Base-by-base conservation (phyloP, 1,140 invertebrate species). In the Uloborus diversus region DNA sequence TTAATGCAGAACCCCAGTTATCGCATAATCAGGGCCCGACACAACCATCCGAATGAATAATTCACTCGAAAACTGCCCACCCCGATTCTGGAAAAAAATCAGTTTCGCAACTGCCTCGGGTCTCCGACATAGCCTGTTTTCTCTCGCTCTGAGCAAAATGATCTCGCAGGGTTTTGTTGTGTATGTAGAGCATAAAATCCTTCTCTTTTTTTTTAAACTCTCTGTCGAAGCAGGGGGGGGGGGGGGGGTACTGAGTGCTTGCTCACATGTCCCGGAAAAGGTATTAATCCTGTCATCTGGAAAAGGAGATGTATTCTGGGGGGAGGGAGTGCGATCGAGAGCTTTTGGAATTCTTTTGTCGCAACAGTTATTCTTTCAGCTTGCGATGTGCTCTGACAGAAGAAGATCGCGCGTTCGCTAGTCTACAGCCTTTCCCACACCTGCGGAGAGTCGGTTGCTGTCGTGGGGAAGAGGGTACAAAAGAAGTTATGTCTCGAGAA, bases 301-400 rank as follows among this genome's bases (percentile, higher is more conserved):
- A 69, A 56, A 69, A 51, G 56, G 66, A 53, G n/a, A n/a, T n/a
- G 56, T 69, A 69, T 69, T 69, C 28, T 9, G 25, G 69, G 69
- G 25, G 23, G 35, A 37, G 33, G 42, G 42, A 28, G 17, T 49
- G 33, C 25, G 35, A 28, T 35, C 33, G 56, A 7, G 5, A 17
- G n/a, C n/a, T 23, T 28, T 9, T 9, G 71, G 59, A 64, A 51
- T 75, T 75, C 71, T 64, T 62, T 75, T 75, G 71, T 75, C 23
- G 71, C 4, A 51, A 75, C 71, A 62, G 71, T 75, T 75, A 75
- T 75, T 75, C 59, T 64, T 70, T 75, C 25, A 11, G n/a, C 20
- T 3, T 17, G 37, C 37, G 37, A 13, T 42, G 37, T 9, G 37
- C 9, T 9, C 17, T 17, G 37, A 13, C 17, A 9, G 37, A 9